phyloP scores from a whole-genome alignment of 1,140 invertebrate genomes.

The Bombus huntii region DNA sequence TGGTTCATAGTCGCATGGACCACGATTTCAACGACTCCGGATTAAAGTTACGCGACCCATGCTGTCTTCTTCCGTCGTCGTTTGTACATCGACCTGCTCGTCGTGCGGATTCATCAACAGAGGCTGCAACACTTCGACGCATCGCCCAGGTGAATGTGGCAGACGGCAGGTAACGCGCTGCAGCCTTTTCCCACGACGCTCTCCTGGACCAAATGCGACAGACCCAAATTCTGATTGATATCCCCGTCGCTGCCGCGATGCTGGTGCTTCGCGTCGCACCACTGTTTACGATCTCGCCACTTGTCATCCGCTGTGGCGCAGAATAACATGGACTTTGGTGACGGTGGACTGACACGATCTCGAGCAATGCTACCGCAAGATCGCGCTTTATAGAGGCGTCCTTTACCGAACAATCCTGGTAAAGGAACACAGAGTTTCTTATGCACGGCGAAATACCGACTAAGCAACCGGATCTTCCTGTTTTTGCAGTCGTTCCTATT shows the following conservation, averaged over 20 bases:
- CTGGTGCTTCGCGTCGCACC: conserved; percentile 78
- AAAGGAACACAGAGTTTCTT: conserved; percentile 84
- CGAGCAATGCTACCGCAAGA: conserved; percentile 84
- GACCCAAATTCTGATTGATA: conserved; percentile 83
- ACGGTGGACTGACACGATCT: conserved; percentile 80
- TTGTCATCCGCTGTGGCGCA: conserved; percentile 74
- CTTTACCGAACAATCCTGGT: conserved; percentile 83
- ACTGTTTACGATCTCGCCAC: conserved; percentile 76
- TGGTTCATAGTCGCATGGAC: not conserved
- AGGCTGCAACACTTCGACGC: conserved; percentile 85
- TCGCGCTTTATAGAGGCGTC: conserved; percentile 84
- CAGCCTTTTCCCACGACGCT: conserved; percentile 79
- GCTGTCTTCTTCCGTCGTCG: conserved; percentile 18
- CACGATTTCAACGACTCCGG: not conserved
- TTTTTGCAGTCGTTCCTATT: conserved; percentile 77
- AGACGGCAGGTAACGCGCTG: conserved; percentile 81
- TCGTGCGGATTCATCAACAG: conserved; percentile 80
- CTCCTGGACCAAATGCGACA: conserved; percentile 70
- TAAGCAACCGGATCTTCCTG: conserved; percentile 85
- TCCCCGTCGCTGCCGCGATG: conserved; percentile 81
- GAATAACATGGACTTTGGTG: conserved; percentile 76
- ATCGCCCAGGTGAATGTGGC: conserved; percentile 84
- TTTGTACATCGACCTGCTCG: conserved; percentile 16
- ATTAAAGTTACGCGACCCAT: not conserved
- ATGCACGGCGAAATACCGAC: conserved; percentile 86